Conservation (phyloP, 2,888 invertebrate species). For the Cistogaster globosa region DNA sequence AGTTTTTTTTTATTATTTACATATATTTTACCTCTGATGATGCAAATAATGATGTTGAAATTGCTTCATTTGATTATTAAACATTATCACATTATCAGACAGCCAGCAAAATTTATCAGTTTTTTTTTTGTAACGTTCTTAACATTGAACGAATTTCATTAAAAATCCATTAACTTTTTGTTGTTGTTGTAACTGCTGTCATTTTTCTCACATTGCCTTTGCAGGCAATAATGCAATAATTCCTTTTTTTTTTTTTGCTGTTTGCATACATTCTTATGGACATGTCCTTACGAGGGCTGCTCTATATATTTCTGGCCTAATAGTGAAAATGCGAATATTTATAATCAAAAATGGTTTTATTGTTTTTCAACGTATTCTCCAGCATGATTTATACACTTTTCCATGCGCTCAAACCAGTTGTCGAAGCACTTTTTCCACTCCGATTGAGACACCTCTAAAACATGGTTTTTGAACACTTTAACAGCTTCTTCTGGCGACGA, state of each 20-base stretch:
- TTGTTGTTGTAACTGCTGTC: slow-evolving; percentile 10
- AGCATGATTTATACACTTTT: too few relatives aligned
- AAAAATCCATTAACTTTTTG: slow-evolving; percentile 54
- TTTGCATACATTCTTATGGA: too few relatives aligned
- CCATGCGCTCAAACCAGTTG: too few relatives aligned
- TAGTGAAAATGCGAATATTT: too few relatives aligned
- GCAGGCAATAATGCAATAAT: slow-evolving; percentile 7
- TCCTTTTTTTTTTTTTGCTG: background rate
- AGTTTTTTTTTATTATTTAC: background rate
- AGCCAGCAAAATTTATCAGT: slow-evolving; percentile 31
- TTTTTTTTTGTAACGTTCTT: slow-evolving; percentile 36
- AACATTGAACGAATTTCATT: slow-evolving; percentile 61
- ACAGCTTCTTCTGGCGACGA: too few relatives aligned
- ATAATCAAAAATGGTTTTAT: too few relatives aligned
- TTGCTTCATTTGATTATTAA: slow-evolving; percentile 40
- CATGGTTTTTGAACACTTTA: too few relatives aligned
- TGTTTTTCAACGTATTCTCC: too few relatives aligned
- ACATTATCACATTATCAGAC: slow-evolving; percentile 38
- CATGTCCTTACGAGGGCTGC: too few relatives aligned
- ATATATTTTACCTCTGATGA: background rate
- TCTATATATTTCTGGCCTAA: too few relatives aligned
- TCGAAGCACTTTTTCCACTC: too few relatives aligned
- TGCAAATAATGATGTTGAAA: slow-evolving; percentile 3
- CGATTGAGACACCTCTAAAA: too few relatives aligned
- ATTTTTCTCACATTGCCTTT: background rate